These are phyloP conservation scores for Palythoa heliodiscus DNA, from an alignment of 92 coral and sea anemone genomes.

Conservation along the genomic window DNA sequence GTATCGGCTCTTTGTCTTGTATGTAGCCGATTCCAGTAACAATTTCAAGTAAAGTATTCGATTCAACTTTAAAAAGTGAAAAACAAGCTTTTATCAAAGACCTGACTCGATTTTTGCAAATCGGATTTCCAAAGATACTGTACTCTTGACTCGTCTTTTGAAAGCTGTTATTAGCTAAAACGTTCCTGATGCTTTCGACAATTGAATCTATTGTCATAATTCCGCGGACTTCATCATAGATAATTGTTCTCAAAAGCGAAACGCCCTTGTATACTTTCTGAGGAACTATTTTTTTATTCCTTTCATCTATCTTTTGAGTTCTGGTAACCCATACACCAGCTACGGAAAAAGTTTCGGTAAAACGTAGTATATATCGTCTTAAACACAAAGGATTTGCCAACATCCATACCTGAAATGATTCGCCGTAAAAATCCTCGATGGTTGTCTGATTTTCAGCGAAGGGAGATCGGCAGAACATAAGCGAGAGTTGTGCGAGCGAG, in stretches of 20 bases:
- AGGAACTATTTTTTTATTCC: neutral
- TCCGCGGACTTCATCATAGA: neutral
- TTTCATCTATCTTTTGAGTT: neutral
- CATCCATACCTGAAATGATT: slow-evolving; percentile 31
- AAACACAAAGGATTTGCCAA: slow-evolving; percentile 35
- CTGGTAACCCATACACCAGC: slow-evolving; percentile 8
- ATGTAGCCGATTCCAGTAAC: slow-evolving; percentile 19
- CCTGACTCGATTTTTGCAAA: neutral
- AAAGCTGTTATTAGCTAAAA: neutral
- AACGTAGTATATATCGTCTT: slow-evolving; percentile 18
- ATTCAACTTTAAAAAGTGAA: slow-evolving; percentile 28
- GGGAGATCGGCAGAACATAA: slow-evolving; percentile 40
- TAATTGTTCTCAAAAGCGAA: slow-evolving; percentile 9
- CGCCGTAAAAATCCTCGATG: slow-evolving; percentile 17
- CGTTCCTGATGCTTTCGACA: slow-evolving; percentile 7
- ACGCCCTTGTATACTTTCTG: neutral
- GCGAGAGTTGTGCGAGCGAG: slow-evolving; percentile 30
- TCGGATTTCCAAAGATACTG: slow-evolving; percentile 21
- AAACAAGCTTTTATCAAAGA: slow-evolving; percentile 34
- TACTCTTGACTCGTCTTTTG: slow-evolving; percentile 13
- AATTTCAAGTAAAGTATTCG: slow-evolving; percentile 23
- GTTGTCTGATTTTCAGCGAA: slow-evolving; percentile 3
- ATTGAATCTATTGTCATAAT: slow-evolving; percentile 9
- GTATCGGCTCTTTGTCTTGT: neutral
- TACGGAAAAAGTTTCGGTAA: slow-evolving; percentile 16